Evolutionary conservation across 2,888 invertebrate species (phyloP), one percentile per base, ranked within the genome.

Genomic region (Notodonta dromedarius): DNA sequence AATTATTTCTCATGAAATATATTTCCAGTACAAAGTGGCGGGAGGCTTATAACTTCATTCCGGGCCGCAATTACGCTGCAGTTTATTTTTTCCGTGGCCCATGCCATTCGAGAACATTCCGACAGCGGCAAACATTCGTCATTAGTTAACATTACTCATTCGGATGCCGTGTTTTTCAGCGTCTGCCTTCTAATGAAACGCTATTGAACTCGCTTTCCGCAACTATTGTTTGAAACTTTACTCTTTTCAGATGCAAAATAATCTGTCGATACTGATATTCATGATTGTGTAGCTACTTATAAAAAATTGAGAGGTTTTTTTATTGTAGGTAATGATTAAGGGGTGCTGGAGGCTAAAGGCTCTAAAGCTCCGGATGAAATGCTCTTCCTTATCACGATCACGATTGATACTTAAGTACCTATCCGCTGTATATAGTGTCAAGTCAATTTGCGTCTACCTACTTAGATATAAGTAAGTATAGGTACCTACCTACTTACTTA

Each of bases 91-190:
- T 75, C 52, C 64, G 69, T 67, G 69, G 70, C 70, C 79, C 73
- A 71, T 73, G 84, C 80, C 74, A 84, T 76, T 69, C 61, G 63
- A 76, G 74, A 84, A 85, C 79, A 80, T 82, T 82, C 82, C 82
- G 82, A 84, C 85, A 82, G 86, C 82, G 81, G 79, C 80, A 85
- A 88, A 88, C 85, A 87, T 88, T 85, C 86, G 80, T 87, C 87
- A 86, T 89, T 89, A 88, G 70, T 82, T 86, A 80, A 85, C 83
- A 87, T 87, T 88, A 87, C 88, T 88, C 86, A 85, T 78, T 82
- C 73, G 78, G 76, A 82, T 82, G 78, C 80, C 78, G 74, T 77
- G 82, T 88, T 89, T 88, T 89, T 88, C 80, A 78, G 61, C 85
- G 86, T 89, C 87, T 87, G 86, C 83, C 77, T 85, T 84, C 82